Evolutionary conservation across 2,113 vertebrate species (phyloP), one percentile per base, ranked within the genome.

Genomic region (Tragelaphus imberbis): DNA sequence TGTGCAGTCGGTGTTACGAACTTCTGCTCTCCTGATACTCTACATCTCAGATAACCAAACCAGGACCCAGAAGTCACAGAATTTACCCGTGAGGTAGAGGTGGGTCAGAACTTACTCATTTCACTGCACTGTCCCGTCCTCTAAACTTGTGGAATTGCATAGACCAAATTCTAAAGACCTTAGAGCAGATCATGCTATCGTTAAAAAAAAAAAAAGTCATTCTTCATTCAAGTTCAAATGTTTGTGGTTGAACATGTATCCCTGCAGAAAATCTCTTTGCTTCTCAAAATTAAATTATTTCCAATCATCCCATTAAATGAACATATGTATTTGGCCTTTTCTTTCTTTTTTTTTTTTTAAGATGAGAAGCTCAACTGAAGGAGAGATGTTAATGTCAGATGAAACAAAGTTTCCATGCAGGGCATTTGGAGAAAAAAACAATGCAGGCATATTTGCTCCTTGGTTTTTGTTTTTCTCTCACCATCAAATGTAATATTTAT

Each of bases 391-490:
- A 56, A 55, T 49, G 36, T 88, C 71, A 95, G 68, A 96, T 79
- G 63, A 95, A 97, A 97, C 36, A 16, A 47, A 89, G 17, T 68
- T 36, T 47, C 97, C 77, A 55, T 0, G 0, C 95, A 40, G 65
- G 75, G 84, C 58, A 56, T 79, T 92, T 87, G 80, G 59, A 82
- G 88, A 88, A 77, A 92, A 97, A 97, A 96, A 96, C 82, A 98
- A 94, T 36, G 65, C 12, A 81, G 96, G 88, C 92, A 71, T 89
- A 56, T 91, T 63, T 86, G 68, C 28, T 87, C 15, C 94, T 95
- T 19, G 44, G 75, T 84, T 96, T 96, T 98, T 95, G 84, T 97
- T 98, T 97, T 95, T 97, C 94, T 81, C 75, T 61, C 63, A 65
- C 81, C 27, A 81, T 36, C 96, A 91, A 79, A 91, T 88, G 44